These are phyloP conservation scores for Thamnophis elegans DNA, from an alignment of 2,797 vertebrate genomes.

Conservation along the genomic window DNA sequence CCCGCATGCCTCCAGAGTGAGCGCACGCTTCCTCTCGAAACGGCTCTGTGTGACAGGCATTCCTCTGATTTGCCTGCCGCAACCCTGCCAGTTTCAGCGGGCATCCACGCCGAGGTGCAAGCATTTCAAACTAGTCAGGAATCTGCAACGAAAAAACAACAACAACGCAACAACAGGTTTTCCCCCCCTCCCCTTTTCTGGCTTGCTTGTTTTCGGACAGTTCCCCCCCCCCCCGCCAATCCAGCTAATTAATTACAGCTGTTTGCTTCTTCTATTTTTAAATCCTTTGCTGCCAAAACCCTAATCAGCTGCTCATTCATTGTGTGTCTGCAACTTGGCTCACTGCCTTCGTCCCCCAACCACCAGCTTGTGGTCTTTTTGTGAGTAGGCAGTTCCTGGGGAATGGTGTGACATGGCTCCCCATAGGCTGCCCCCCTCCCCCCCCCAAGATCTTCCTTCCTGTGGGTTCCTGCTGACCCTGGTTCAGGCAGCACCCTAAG, in stretches of 20 bases:
- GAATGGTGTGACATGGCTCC: background rate
- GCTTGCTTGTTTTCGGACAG: background rate
- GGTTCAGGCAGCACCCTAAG: background rate
- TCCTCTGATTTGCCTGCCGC: background rate
- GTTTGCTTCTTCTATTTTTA: background rate
- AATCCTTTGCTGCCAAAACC: too few relatives aligned
- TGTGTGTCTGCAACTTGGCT: background rate
- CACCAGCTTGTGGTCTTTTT: too few relatives aligned
- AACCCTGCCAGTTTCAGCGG: background rate
- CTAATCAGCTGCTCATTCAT: constrained; percentile 11
- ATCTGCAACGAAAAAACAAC: background rate
- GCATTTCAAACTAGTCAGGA: background rate
- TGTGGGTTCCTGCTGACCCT: background rate
- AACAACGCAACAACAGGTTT: background rate
- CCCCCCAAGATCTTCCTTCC: background rate
- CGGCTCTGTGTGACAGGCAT: background rate
- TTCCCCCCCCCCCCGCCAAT: background rate
- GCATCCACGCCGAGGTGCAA: background rate
- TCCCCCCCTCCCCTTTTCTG: background rate
- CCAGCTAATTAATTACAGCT: background rate
- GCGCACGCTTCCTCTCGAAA: background rate
- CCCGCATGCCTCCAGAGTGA: accelerated
- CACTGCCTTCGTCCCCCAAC: too few relatives aligned
- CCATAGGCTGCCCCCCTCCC: background rate
- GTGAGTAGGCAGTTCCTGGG: background rate